phyloP scores from a whole-genome alignment of 2,888 invertebrate species.

The Liodrosophila aerea region DNA sequence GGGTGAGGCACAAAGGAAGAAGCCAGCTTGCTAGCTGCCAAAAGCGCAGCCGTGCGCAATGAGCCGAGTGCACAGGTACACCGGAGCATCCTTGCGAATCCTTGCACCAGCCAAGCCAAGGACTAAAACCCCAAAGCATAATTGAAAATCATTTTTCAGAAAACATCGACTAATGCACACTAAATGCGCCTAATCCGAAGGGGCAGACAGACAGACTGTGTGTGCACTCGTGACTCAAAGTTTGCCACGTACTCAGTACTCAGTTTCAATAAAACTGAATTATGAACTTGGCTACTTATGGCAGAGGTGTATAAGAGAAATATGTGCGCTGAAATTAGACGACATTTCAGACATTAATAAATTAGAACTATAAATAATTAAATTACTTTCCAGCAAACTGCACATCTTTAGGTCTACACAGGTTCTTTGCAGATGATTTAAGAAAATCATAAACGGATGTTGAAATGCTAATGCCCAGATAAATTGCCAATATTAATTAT shows the following conservation, averaged over 20 bases:
- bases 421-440: too few relatives aligned
- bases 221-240: not conserved
- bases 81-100: constrained; percentile 36
- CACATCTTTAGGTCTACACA: too few relatives aligned
- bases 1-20: not conserved
- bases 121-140: constrained; percentile 43
- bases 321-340: not conserved
- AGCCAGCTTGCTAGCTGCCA: constrained; percentile 26
- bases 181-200: constrained; percentile 41
- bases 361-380: not conserved
- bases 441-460: too few relatives aligned
- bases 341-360: too few relatives aligned
- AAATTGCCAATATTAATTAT: too few relatives aligned
- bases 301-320: too few relatives aligned
- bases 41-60: constrained; percentile 75
- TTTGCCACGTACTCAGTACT: constrained; percentile 13
- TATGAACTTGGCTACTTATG: too few relatives aligned
- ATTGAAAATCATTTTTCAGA: constrained; percentile 65
- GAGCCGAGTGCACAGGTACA: constrained; percentile 67
- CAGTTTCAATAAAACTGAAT: not conserved
- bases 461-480: too few relatives aligned
- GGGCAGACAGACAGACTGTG: not conserved
- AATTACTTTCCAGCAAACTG: too few relatives aligned
- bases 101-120: constrained; percentile 17
- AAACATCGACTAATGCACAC: constrained; percentile 35